Percentiles rank a stretch among this genome's conserved stretches.
These are phyloP conservation scores for Peromyscus californicus DNA, from an alignment of 2,113 vertebrate genomes.

Conservation along the genomic window DNA sequence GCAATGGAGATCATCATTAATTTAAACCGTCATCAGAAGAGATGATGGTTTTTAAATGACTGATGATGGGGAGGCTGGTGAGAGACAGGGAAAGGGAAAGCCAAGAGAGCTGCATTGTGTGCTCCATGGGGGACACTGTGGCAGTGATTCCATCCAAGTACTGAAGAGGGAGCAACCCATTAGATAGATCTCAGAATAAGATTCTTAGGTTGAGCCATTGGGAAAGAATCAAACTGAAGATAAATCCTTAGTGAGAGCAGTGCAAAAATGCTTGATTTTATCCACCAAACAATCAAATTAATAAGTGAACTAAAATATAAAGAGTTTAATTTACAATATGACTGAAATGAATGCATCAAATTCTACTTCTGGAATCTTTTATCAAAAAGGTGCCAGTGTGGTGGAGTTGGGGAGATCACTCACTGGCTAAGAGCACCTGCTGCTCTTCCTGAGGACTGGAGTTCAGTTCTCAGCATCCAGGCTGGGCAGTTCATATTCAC, in stretches of 20 bases:
- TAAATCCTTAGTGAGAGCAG: background rate
- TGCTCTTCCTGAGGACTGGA: background rate
- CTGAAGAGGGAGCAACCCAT: background rate
- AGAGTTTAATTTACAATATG: background rate
- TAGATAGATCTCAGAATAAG: background rate
- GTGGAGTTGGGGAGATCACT: background rate
- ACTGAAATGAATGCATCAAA: background rate
- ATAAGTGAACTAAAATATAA: constrained; percentile 1
- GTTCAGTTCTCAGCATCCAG: background rate
- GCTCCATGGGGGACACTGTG: background rate
- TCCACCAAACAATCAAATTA: constrained; percentile 49
- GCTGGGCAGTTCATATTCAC: no score
- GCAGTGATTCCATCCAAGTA: background rate
- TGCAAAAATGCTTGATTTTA: background rate
- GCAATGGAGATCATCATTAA: constrained; percentile 2
- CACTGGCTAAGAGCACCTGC: no score
- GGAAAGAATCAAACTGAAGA: background rate
- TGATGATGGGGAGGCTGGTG: background rate
- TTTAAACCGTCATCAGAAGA: background rate
- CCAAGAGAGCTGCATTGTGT: background rate
- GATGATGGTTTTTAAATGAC: background rate
- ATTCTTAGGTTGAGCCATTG: background rate
- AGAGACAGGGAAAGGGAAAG: background rate
- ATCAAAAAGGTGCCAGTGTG: background rate
- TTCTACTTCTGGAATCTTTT: background rate